Base-by-base conservation (phyloP, 2,888 invertebrate species). In the Ashinkailepas kermadecensis region DNA sequence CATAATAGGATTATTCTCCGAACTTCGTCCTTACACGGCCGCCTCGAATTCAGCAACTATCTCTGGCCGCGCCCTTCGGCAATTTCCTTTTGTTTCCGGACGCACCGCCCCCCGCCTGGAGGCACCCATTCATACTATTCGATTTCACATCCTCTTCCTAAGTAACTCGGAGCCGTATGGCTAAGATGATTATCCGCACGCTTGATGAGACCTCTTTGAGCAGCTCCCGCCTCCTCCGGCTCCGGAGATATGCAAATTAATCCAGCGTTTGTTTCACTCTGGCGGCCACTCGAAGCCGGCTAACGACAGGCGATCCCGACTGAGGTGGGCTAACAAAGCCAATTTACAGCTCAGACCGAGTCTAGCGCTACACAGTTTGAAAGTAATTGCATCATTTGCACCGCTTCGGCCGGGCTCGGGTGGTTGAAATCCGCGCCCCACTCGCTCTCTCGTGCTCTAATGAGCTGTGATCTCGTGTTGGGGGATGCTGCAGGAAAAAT, bases 311-410 rank as follows among this genome's bases (percentile, higher is more conserved):
- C 54, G 74, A 74, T 74, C 10, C 74, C 54, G 56, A 54, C 74
- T 74, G 74, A 74, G 74, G 74, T 74, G 74, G 7, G 74, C 74
- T 74, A 74, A 74, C 74, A 74, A 74, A 74, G 74, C 74, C 74
- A 74, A 56, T 74, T 56, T 67, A 67, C 67, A 25, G 25, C 21
- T 21, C 74, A 3, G 9, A 54, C 12, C 59, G 12, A 13, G 59
- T 15, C 59, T 15, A 15, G 12, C 59, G 59, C 59, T 59, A 59
- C 59, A 59, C 59, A 65, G 65, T 65, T 65, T 65, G 65, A 23
- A 54, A 74, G 56, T 74, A 74, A 74, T 74, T 74, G 74, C 74
- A 74, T 74, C 74, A 74, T 74, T 74, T 74, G 74, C 74, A 74
- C 74, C 56, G 74, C 21, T 74, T 74, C 74, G 54, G 7, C 12